Conservation (phyloP, 2,888 invertebrate genomes). For the Dolichomitus sp. region DNA sequence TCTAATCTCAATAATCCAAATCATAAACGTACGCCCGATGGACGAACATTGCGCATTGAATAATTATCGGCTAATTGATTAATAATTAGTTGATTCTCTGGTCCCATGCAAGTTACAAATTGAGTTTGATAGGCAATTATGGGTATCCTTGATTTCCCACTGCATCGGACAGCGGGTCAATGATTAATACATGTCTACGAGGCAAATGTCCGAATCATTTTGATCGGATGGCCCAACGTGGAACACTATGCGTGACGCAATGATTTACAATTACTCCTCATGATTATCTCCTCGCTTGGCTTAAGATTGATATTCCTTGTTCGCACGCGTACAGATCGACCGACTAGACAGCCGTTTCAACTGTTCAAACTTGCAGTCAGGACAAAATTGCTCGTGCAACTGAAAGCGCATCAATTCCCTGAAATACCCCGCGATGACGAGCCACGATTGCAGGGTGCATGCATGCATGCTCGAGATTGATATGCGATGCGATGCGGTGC, state of each 20-base stretch:
- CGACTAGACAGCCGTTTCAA: constrained; percentile 28
- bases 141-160: not conserved
- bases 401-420: constrained; percentile 69
- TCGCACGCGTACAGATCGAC: constrained; percentile 46
- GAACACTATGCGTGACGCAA: constrained; percentile 48
- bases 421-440: constrained; percentile 55
- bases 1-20: not conserved
- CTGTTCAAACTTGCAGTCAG: constrained; percentile 45
- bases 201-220: constrained; percentile 43
- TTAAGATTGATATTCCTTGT: constrained; percentile 68
- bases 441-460: constrained; percentile 39
- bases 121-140: constrained; percentile 12
- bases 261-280: constrained; percentile 66
- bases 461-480: constrained; percentile 66
- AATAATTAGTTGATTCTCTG: not conserved
- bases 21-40: not conserved
- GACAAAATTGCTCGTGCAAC: constrained; percentile 69
- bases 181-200: constrained; percentile 32
- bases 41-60: not conserved
- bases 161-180: constrained; percentile 5
- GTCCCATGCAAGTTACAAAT: not conserved
- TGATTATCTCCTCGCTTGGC: constrained; percentile 70
- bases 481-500: constrained; percentile 60
- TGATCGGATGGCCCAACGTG: constrained; percentile 47
- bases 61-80: not conserved